Evolutionary conservation across 2,888 invertebrate genomes (phyloP).

Genomic region (Phlogophora meticulosa): DNA sequence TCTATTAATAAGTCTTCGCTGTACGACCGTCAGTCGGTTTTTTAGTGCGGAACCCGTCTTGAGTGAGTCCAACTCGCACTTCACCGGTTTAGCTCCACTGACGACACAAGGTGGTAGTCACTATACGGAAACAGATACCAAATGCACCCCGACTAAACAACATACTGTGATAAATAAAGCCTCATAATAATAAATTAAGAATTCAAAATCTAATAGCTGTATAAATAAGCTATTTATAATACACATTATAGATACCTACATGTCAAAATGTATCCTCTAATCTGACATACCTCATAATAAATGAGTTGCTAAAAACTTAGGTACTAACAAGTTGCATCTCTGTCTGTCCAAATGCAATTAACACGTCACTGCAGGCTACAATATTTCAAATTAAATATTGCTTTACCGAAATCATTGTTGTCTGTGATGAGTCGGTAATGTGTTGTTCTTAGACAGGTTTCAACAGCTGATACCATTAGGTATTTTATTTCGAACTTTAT

Average conservation of each 20-base stretch:
- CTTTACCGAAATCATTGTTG: background rate
- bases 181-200: conserved; percentile 16
- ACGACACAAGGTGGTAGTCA: no score
- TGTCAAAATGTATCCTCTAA: background rate
- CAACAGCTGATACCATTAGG: no score
- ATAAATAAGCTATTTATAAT: conserved; percentile 18
- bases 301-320: background rate
- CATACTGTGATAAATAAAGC: background rate
- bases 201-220: background rate
- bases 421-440: background rate
- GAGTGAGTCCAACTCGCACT: no score
- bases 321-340: conserved; percentile 1
- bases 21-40: no score
- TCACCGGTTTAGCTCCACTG: no score
- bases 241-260: background rate
- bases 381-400: background rate
- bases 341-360: conserved; percentile 17
- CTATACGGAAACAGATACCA: background rate
- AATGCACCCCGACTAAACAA: conserved; percentile 2
- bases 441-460: background rate
- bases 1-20: no score
- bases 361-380: background rate
- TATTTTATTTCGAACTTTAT: no score
- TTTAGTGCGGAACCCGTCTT: no score
- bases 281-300: background rate